Base-by-base conservation (phyloP, 2,113 vertebrate genomes). In the Myotis yumanensis region DNA sequence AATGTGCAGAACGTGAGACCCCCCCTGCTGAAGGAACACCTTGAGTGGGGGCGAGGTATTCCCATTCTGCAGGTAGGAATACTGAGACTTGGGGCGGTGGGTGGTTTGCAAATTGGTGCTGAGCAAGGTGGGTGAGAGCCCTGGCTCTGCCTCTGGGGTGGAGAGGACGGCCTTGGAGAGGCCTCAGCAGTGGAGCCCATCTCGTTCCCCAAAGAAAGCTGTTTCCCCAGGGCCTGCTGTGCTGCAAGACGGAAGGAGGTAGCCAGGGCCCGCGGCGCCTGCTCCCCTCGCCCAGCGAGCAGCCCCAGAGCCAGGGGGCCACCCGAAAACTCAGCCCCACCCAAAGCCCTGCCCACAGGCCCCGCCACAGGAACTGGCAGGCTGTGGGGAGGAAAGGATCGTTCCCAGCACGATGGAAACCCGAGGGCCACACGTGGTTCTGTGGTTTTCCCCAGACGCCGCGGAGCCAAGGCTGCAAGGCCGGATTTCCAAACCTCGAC, bases 401-500 rank as follows among this genome's bases (percentile, higher is more conserved):
- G 89, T 91, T 95, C 95, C 93, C 90, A 86, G 93, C 59, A 71
- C 86, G 86, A 94, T 93, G 92, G 96, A 96, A 94, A 93, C 84
- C 89, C 81, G 0, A 90, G 91, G 92, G 90, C 87, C 88, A 89
- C 90, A 69, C n/a, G 77, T 85, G 97, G 97, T 97, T 93, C 96
- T 97, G 97, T 20, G 95, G 97, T 89, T 97, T 93, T 69, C 88
- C 89, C 95, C 88, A 96, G 95, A 96, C 95, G 11, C 68, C 10
- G 88, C 23, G 95, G 96, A 96, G 94, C 96, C 95, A 52, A 40
- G 88, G 86, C 89, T 95, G 76, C 80, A 92, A 90, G 89, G 54
- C 95, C 12, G 28, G 80, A 90, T 95, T 91, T 95, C 96, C 80
- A 91, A 81, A 90, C 69, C 73, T 73, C 51, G 32, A 15, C 32